A percentile compares a stretch with the other conserved stretches of the same genome.
These are phyloP conservation scores for Idaea dimidiata DNA, from an alignment of 2,888 invertebrate genomes.

Conservation along the genomic window DNA sequence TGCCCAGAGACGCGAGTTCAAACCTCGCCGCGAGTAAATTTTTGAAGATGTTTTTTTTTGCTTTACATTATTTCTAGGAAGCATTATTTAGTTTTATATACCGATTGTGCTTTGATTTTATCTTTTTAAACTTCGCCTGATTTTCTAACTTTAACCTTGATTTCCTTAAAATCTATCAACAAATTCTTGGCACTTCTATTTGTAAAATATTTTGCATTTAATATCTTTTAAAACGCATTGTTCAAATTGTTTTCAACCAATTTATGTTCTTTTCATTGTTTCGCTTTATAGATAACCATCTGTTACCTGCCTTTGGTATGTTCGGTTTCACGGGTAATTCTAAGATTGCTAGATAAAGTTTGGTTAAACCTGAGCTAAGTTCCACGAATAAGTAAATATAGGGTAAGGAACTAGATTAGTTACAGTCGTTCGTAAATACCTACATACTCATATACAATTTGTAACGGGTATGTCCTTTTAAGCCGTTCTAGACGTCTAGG, in stretches of 20 bases:
- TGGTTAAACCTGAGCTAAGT: not conserved
- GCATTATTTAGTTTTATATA: too few relatives aligned
- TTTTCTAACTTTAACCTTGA: not conserved
- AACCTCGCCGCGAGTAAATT: too few relatives aligned
- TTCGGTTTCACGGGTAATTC: constrained; percentile 3
- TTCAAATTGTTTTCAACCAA: constrained; percentile 18
- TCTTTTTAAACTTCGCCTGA: not conserved
- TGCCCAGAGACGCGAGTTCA: too few relatives aligned
- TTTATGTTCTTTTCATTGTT: constrained; percentile 31
- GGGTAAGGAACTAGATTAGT: not conserved
- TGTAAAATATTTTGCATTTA: constrained; percentile 14
- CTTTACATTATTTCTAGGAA: too few relatives aligned
- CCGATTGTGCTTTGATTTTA: not conserved
- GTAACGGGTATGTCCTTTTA: too few relatives aligned
- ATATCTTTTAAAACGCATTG: constrained; percentile 15
- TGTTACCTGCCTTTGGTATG: constrained; percentile 32
- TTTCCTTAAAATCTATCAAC: not conserved
- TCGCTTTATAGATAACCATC: constrained; percentile 26
- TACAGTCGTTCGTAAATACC: not conserved
- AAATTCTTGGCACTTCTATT: constrained; percentile 5
- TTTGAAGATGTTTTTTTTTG: too few relatives aligned
- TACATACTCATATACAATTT: not conserved
- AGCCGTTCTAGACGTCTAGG: too few relatives aligned
- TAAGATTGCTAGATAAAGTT: not conserved
- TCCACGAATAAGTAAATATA: not conserved